Conservation (phyloP, 2,888 invertebrate species). For the Emmelina monodactyla region DNA sequence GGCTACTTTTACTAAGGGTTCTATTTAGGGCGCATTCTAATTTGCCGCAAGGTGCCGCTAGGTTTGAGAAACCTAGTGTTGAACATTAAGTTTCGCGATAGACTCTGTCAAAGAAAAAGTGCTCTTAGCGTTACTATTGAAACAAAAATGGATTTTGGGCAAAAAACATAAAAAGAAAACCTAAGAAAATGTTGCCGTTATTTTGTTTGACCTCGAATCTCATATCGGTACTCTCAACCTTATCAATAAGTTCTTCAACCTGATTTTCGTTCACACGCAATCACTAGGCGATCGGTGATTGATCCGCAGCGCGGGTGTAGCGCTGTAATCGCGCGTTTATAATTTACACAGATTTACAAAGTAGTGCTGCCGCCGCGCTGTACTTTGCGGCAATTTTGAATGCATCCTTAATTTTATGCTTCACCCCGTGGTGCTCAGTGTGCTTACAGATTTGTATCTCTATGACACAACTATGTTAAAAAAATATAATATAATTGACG, state of each 20-base stretch:
- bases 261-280: slow-evolving; percentile 5
- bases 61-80: slow-evolving; percentile 1
- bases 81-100: slow-evolving; percentile 1
- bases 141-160: neutral
- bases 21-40: no score
- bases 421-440: no score
- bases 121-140: neutral
- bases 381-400: no score
- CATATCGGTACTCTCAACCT: slow-evolving; percentile 5
- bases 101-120: neutral
- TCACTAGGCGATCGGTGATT: slow-evolving; percentile 9
- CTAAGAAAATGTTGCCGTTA: neutral
- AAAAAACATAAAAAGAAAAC: neutral
- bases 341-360: no score
- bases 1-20: no score
- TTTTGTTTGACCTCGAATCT: slow-evolving; percentile 5
- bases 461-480: no score
- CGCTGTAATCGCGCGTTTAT: slow-evolving; percentile 9
- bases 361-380: no score
- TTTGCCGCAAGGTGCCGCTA: no score
- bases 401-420: no score
- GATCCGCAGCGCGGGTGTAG: slow-evolving; percentile 7
- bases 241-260: slow-evolving; percentile 2
- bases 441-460: no score
- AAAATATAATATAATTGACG: no score